A percentile compares a stretch with the other conserved stretches of the same genome.
Conservation (phyloP, 1,140 invertebrate genomes). For the Leucophenga varia region DNA sequence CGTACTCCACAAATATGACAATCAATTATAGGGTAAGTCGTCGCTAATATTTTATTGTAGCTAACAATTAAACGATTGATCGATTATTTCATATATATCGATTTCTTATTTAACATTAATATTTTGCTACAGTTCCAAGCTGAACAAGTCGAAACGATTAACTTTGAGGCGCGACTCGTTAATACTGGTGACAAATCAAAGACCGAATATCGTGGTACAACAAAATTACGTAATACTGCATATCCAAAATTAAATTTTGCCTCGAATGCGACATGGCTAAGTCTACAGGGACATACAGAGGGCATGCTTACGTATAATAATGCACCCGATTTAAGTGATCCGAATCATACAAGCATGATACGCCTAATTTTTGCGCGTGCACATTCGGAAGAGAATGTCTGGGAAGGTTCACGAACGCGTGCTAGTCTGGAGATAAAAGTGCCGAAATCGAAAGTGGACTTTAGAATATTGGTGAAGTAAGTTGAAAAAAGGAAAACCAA, state of each 20-base stretch:
- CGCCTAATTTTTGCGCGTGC: constrained; percentile 61
- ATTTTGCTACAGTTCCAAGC: constrained; percentile 64
- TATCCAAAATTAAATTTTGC: constrained; percentile 76
- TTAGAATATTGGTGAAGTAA: constrained; percentile 55
- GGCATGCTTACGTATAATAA: constrained; percentile 46
- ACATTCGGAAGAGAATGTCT: constrained; percentile 44
- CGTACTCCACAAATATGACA: constrained; percentile 53
- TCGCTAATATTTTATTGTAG: no score
- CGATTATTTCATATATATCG: background rate
- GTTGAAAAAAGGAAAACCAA: constrained; percentile 6
- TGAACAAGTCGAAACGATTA: constrained; percentile 67
- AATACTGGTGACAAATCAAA: constrained; percentile 64
- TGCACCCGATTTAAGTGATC: constrained; percentile 50
- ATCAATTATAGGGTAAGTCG: constrained; percentile 60
- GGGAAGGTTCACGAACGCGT: constrained; percentile 50
- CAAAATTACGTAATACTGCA: constrained; percentile 69
- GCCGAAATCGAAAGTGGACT: constrained; percentile 55
- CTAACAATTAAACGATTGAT: no score
- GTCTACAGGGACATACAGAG: constrained; percentile 47
- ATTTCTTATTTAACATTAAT: background rate
- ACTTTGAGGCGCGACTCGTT: constrained; percentile 65
- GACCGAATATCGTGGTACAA: constrained; percentile 64
- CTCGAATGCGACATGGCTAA: constrained; percentile 59
- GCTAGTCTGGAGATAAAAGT: constrained; percentile 50
- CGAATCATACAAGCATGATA: constrained; percentile 61